A percentile compares a stretch with the other conserved stretches of the same genome.
Conservation (phyloP, 1,140 invertebrate species). For the Drosophila lacteicornis region DNA sequence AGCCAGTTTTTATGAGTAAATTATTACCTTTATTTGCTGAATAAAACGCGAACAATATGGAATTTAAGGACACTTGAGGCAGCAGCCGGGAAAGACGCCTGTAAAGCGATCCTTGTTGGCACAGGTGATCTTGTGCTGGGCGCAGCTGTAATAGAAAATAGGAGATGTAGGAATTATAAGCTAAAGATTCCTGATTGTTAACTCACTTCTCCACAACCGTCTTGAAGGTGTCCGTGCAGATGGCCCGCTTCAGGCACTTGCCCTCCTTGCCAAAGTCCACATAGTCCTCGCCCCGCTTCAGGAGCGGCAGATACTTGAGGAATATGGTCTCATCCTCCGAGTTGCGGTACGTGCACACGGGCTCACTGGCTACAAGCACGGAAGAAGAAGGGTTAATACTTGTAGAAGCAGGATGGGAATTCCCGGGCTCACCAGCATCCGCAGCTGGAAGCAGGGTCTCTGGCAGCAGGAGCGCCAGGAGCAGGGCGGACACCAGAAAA, state of each 20-base stretch:
- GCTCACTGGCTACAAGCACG: slow-evolving; percentile 55
- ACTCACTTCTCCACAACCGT: slow-evolving; percentile 77
- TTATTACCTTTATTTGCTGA: slow-evolving; percentile 5
- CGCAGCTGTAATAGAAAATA: slow-evolving; percentile 47
- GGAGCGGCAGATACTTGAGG: slow-evolving; percentile 70
- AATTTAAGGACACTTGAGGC: slow-evolving; percentile 69
- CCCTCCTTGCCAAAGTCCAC: slow-evolving; percentile 78
- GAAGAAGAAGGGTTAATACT: not conserved
- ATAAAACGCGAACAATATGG: no score
- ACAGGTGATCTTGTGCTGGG: slow-evolving; percentile 65
- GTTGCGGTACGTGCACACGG: slow-evolving; percentile 73
- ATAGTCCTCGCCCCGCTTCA: slow-evolving; percentile 74
- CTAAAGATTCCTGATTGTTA: not conserved
- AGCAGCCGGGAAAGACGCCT: slow-evolving; percentile 79
- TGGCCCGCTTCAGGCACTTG: slow-evolving; percentile 72
- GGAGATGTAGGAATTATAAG: not conserved
- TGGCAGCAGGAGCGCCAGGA: slow-evolving; percentile 24
- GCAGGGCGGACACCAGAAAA: slow-evolving; percentile 11
- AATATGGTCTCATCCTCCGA: slow-evolving; percentile 74
- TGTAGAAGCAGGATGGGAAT: not conserved
- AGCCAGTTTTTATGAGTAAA: not conserved
- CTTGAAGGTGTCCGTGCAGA: slow-evolving; percentile 74
- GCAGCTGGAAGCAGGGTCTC: not conserved
- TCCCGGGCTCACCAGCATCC: slow-evolving; percentile 37
- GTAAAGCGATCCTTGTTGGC: slow-evolving; percentile 69